Evolutionary conservation across 2,888 invertebrate species (phyloP).

Genomic region (Oligia strigilis): DNA sequence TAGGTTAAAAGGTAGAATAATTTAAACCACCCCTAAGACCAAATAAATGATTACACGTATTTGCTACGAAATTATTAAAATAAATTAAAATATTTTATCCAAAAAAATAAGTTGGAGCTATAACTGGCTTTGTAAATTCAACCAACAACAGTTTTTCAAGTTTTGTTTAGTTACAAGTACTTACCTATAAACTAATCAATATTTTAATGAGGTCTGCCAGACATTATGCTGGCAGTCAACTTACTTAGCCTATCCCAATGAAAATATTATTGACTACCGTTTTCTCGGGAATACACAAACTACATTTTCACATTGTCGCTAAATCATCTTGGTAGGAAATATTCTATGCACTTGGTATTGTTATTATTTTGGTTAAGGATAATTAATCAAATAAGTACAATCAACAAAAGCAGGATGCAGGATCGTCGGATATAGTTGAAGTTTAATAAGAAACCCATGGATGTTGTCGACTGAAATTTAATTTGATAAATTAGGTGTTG

Average conservation of each 20-base stretch:
- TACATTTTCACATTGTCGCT: no score
- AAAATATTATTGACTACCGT: not conserved
- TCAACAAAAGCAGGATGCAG: no score
- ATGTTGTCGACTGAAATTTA: no score
- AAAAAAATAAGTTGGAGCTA: not conserved
- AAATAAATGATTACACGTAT: not conserved
- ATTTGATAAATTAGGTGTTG: no score
- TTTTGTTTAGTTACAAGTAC: not conserved
- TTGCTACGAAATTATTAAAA: no score
- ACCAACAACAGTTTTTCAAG: not conserved
- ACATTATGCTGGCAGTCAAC: not conserved
- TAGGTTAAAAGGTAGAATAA: not conserved
- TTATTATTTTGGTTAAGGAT: not conserved
- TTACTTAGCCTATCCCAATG: not conserved
- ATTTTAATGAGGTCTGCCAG: not conserved
- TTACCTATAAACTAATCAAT: not conserved
- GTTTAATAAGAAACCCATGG: no score
- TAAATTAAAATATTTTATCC: not conserved
- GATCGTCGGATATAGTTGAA: no score
- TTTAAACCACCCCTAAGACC: not conserved
- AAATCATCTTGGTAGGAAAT: not conserved
- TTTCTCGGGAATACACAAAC: not conserved
- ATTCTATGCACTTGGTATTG: not conserved
- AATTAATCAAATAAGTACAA: not conserved
- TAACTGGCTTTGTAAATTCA: conserved; percentile 39